Evolutionary conservation across 2,888 invertebrate genomes (phyloP).

Genomic region (Anodontia alba): DNA sequence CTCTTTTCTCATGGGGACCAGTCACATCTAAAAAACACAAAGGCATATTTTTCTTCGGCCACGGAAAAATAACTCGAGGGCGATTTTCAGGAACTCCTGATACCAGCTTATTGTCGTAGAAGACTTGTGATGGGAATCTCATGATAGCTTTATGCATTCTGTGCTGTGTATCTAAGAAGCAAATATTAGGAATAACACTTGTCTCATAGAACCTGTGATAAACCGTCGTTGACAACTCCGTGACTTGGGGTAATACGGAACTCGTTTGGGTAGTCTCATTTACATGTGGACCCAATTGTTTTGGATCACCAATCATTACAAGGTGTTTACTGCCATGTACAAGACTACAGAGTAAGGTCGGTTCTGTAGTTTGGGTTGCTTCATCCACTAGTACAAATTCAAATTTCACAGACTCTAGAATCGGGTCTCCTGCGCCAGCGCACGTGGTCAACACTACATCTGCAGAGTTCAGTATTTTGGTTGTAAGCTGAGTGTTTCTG

Average conservation of each 20-base stretch:
- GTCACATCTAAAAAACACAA: conserved; percentile 48
- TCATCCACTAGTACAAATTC: conserved; percentile 58
- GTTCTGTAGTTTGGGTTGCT: conserved; percentile 51
- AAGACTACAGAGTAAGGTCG: conserved; percentile 48
- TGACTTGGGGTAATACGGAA: conserved; percentile 1
- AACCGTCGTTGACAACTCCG: conserved; percentile 29
- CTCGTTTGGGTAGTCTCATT: neutral
- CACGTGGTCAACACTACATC: conserved; percentile 49
- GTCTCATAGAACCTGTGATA: conserved; percentile 40
- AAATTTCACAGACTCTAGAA: conserved; percentile 31
- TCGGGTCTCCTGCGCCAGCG: conserved; percentile 42
- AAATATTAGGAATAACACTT: neutral
- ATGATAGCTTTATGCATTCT: conserved; percentile 53
- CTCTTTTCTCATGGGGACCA: conserved; percentile 27
- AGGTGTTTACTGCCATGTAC: conserved; percentile 44
- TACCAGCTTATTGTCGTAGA: conserved; percentile 41
- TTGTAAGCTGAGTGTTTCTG: conserved; percentile 33
- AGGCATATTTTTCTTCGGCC: conserved; percentile 35
- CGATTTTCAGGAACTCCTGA: conserved; percentile 8
- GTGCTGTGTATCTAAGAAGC: conserved; percentile 42
- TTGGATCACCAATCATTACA: conserved; percentile 55
- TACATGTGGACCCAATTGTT: conserved; percentile 47
- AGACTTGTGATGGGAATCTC: conserved; percentile 49
- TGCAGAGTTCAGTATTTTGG: conserved; percentile 32
- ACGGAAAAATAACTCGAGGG: conserved; percentile 39